Evolutionary conservation across 2,797 vertebrate species (phyloP).

Genomic region (Sebastes vulpes): DNA sequence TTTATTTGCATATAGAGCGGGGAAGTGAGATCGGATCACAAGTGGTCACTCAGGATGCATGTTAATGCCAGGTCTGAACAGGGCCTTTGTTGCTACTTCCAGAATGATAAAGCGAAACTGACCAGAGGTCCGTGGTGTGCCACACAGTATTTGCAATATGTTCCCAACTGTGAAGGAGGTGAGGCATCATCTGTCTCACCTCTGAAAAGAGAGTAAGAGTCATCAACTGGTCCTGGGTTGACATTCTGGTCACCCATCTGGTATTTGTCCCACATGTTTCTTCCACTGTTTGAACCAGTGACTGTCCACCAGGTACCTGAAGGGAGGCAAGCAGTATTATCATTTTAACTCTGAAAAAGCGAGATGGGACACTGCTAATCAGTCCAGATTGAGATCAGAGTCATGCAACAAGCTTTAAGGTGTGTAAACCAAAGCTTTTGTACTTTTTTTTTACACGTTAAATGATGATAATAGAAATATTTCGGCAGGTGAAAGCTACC

Average conservation of each 20-base stretch:
- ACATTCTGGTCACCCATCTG: constrained; percentile 98
- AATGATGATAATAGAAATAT: too few species aligned
- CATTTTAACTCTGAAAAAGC: background rate
- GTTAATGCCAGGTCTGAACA: background rate
- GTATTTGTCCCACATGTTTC: constrained; percentile 98
- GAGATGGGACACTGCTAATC: background rate
- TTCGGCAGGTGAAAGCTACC: background rate
- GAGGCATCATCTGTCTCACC: constrained; percentile 76
- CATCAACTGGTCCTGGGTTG: constrained; percentile 98
- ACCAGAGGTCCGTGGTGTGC: background rate
- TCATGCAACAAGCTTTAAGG: background rate
- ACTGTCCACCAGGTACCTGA: constrained; percentile 97
- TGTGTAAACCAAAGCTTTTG: too few species aligned
- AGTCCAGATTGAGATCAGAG: rapidly evolving
- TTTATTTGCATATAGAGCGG: too few species aligned
- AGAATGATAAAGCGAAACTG: constrained; percentile 41
- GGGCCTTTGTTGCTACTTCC: constrained; percentile 47
- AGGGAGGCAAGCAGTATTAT: background rate
- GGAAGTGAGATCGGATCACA: too few species aligned
- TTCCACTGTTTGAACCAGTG: constrained; percentile 99
- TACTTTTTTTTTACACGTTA: too few species aligned
- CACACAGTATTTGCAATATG: background rate
- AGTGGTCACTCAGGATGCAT: too few species aligned
- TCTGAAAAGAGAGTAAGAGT: constrained; percentile 94
- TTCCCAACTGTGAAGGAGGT: background rate